Conservation (phyloP, 2,797 vertebrate species). For the Sebastes oblongus region DNA sequence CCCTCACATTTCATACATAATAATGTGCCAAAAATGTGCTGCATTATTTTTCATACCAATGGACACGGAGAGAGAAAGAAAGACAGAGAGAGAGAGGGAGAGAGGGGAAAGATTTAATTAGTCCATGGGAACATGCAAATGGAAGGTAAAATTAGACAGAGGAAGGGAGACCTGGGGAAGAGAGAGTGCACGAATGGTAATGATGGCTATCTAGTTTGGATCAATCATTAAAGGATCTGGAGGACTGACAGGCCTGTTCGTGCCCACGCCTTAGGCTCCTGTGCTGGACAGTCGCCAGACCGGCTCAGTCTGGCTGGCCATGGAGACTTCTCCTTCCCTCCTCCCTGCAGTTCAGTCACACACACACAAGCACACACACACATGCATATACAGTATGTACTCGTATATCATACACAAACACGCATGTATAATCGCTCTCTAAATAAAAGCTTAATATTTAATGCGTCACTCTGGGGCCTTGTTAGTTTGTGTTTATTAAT, state of each 20-base stretch:
- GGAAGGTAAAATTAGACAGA: conserved; percentile 78
- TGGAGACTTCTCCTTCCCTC: conserved; percentile 52
- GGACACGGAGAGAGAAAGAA: conserved; percentile 46
- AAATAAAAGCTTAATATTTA: conserved; percentile 4
- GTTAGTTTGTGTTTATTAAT: conserved; percentile 46
- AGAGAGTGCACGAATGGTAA: conserved; percentile 70
- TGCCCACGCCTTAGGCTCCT: conserved; percentile 72
- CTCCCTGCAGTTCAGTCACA: conserved; percentile 29
- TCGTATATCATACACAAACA: conserved; percentile 3
- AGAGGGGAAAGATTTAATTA: conserved; percentile 74
- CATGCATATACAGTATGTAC: background rate
- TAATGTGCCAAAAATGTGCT: conserved; percentile 75
- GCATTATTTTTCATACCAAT: conserved; percentile 77
- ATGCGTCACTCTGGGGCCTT: conserved; percentile 16
- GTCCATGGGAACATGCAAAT: conserved; percentile 76
- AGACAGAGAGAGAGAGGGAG: conserved; percentile 2
- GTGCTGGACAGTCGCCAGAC: conserved; percentile 72
- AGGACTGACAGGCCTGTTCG: conserved; percentile 67
- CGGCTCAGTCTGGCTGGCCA: conserved; percentile 52
- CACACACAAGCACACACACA: background rate
- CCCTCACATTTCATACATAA: conserved; percentile 78
- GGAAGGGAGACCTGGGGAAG: conserved; percentile 62
- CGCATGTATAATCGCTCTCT: background rate
- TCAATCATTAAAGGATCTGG: conserved; percentile 78
- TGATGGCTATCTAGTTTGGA: conserved; percentile 79